A percentile compares a stretch with the other conserved stretches of the same genome.
Conservation (phyloP, 2,797 vertebrate species). For the Cryptoblepharus egeriae region DNA sequence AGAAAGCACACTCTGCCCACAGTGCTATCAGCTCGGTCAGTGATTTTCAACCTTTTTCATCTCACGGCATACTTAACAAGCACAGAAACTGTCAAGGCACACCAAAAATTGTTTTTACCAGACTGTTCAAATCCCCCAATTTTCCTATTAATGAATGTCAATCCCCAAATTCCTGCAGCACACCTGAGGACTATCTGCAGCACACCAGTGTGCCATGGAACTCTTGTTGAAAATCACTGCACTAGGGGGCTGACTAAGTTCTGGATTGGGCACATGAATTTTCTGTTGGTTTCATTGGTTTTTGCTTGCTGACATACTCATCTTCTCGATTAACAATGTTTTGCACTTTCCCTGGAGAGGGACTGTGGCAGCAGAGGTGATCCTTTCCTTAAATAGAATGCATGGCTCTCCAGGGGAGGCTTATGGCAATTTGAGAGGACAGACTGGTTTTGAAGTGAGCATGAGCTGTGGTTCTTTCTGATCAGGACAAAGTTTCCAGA, state of each 20-base stretch:
- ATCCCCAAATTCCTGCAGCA: no score
- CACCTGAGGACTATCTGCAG: no score
- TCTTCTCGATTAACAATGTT: slow-evolving; percentile 62
- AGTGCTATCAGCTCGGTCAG: slow-evolving; percentile 23
- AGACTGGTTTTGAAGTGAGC: slow-evolving; percentile 68
- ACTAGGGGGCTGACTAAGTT: slow-evolving; percentile 60
- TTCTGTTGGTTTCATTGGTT: slow-evolving; percentile 63
- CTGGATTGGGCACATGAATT: slow-evolving; percentile 61
- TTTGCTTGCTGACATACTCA: slow-evolving; percentile 39
- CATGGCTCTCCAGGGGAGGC: slow-evolving; percentile 54
- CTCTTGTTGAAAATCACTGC: no score
- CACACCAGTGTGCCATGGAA: no score
- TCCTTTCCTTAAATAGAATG: slow-evolving; percentile 65
- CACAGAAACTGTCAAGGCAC: no score
- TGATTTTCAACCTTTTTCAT: no score
- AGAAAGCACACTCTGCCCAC: neutral
- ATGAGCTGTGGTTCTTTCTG: slow-evolving; percentile 49
- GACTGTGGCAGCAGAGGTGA: slow-evolving; percentile 29
- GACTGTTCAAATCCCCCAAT: no score
- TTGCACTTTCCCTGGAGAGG: slow-evolving; percentile 43
- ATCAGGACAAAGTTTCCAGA: slow-evolving; percentile 46
- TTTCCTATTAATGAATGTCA: no score
- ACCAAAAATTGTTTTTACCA: no score
- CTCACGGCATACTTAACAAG: no score
- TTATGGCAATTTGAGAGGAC: slow-evolving; percentile 64